Percentiles rank a stretch among this genome's conserved stretches.
These are phyloP conservation scores for Tarsius wallacei DNA, from an alignment of 2,797 vertebrate species.

Conservation along the genomic window DNA sequence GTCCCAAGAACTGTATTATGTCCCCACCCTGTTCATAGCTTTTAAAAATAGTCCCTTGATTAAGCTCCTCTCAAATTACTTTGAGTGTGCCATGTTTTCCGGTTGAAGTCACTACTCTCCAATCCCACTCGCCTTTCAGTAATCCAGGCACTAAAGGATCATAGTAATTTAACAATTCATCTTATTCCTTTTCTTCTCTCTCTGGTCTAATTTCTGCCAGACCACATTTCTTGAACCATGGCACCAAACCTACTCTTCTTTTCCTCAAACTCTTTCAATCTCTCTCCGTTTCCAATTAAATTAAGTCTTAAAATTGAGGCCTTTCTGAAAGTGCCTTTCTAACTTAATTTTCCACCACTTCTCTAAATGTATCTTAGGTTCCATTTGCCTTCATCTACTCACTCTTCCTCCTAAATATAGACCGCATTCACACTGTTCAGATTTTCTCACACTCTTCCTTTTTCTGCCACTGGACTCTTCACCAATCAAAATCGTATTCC, in stretches of 20 bases:
- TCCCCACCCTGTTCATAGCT: background rate
- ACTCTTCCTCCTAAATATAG: background rate
- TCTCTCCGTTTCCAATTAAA: background rate
- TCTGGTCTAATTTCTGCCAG: background rate
- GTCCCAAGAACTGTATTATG: background rate
- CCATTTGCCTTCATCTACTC: background rate
- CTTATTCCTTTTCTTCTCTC: background rate
- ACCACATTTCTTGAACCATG: background rate
- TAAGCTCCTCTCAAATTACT: background rate
- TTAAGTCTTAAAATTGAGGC: background rate
- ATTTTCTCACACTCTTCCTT: background rate
- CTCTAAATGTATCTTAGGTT: background rate
- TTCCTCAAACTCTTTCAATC: background rate
- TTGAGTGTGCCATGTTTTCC: background rate
- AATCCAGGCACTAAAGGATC: background rate
- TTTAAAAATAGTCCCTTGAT: background rate
- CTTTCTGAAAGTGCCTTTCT: conserved; percentile 5
- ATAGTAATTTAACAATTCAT: background rate
- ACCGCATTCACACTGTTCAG: background rate
- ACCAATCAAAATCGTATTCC: background rate
- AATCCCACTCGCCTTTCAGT: background rate
- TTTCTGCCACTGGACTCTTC: background rate
- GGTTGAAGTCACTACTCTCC: background rate
- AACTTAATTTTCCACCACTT: background rate
- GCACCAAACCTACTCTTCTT: background rate